Evolutionary conservation across 2,888 invertebrate species (phyloP).

Genomic region (Eustalomyia histrio): DNA sequence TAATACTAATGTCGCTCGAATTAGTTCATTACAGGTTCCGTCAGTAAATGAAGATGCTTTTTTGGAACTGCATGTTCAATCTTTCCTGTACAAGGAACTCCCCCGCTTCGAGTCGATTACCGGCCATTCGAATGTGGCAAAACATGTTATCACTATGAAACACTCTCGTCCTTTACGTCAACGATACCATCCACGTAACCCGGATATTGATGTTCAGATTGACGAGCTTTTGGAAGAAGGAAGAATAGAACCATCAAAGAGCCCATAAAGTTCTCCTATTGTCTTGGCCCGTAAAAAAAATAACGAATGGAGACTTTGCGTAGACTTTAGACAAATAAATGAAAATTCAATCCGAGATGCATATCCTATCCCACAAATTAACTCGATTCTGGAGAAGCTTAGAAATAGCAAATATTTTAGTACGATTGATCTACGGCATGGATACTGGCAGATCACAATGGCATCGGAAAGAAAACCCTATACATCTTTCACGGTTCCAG

Average conservation of each 20-base stretch:
- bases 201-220: conserved; percentile 26
- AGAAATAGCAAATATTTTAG: conserved; percentile 9
- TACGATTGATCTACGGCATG: conserved; percentile 8
- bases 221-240: conserved; percentile 12
- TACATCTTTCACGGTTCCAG: conserved; percentile 21
- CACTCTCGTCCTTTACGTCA: conserved; percentile 22
- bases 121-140: neutral
- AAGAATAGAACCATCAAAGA: conserved; percentile 38
- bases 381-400: conserved; percentile 13
- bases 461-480: conserved; percentile 1
- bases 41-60: too few species aligned
- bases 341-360: conserved; percentile 11
- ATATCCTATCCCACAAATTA: conserved; percentile 26
- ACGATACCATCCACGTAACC: conserved; percentile 38
- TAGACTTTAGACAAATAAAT: conserved; percentile 23
- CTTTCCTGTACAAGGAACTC: conserved; percentile 26
- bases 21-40: neutral
- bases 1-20: neutral
- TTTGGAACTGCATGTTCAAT: neutral
- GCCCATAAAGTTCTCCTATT: conserved; percentile 38
- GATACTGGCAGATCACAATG: conserved; percentile 16
- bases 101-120: conserved; percentile 3
- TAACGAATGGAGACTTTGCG: conserved; percentile 35
- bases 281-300: conserved; percentile 23
- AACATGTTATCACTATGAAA: conserved; percentile 21